phyloP scores from a whole-genome alignment of 1,140 invertebrate species.

The Orussus abietinus region DNA sequence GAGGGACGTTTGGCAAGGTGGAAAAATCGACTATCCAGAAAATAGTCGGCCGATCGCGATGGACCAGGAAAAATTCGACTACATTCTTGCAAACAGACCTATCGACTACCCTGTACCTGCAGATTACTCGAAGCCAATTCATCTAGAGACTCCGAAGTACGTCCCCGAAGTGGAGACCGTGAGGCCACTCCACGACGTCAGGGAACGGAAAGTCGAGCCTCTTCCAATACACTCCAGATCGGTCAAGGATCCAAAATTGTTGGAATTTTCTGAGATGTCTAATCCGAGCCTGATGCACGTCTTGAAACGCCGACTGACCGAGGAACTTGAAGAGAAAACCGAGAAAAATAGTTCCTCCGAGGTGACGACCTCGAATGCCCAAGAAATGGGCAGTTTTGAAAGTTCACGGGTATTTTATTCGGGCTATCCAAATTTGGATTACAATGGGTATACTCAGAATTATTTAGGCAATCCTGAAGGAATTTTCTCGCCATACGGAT shows the following conservation, averaged over 20 bases:
- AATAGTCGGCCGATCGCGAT: conserved; percentile 15
- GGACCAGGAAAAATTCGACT: conserved; percentile 14
- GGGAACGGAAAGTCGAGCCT: conserved; percentile 14
- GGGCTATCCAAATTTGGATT: background rate
- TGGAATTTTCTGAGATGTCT: background rate
- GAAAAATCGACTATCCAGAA: conserved; percentile 14
- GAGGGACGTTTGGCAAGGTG: conserved; percentile 18
- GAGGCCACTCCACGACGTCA: conserved; percentile 6
- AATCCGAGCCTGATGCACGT: background rate
- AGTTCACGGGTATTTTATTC: conserved; percentile 13
- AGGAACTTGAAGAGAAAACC: background rate
- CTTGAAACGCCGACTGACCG: background rate
- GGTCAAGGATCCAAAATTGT: conserved; percentile 11
- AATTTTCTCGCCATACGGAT: background rate
- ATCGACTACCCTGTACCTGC: conserved; percentile 3
- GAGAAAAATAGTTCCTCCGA: too few species aligned
- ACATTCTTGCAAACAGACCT: conserved; percentile 14
- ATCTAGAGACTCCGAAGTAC: conserved; percentile 6
- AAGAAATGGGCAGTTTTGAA: conserved; percentile 16
- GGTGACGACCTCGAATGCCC: background rate
- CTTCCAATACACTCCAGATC: background rate
- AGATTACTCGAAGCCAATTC: background rate
- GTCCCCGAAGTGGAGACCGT: conserved; percentile 14
- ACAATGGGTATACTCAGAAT: background rate
- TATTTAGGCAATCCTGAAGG: background rate